Conservation (phyloP, 2,888 invertebrate genomes). For the Acrobasis suavella region DNA sequence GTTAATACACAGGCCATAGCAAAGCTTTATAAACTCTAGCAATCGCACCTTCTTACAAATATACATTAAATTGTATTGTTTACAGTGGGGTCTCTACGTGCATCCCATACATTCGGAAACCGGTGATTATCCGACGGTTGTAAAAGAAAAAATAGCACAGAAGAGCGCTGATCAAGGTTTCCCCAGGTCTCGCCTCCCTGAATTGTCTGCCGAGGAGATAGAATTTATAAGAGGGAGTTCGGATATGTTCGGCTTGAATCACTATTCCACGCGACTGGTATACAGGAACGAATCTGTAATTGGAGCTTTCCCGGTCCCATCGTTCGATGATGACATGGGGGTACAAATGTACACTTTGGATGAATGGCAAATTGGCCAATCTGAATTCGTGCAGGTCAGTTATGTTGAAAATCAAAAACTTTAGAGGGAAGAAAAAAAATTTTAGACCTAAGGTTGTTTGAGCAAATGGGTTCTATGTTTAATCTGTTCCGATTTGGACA, state of each 20-base stretch:
- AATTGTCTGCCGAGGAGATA: conserved; percentile 63
- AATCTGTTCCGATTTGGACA: too few species aligned
- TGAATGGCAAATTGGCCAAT: conserved; percentile 39
- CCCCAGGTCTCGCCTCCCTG: conserved; percentile 61
- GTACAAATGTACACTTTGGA: conserved; percentile 31
- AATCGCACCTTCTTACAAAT: too few species aligned
- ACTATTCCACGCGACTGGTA: conserved; percentile 78
- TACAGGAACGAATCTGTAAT: conserved; percentile 46
- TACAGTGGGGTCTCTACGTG: conserved; percentile 78
- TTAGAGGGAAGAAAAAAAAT: too few species aligned
- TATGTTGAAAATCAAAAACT: not conserved
- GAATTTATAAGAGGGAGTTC: conserved; percentile 49
- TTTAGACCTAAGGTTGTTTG: too few species aligned
- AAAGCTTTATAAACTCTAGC: too few species aligned
- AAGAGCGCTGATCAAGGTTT: conserved; percentile 76
- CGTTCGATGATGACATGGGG: conserved; percentile 41
- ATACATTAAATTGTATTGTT: conserved; percentile 34
- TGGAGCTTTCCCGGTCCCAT: conserved; percentile 37
- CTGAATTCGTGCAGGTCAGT: not conserved
- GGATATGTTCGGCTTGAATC: conserved; percentile 80
- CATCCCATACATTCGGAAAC: conserved; percentile 82
- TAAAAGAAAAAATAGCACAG: conserved; percentile 77
- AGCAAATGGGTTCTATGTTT: too few species aligned
- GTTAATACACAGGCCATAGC: too few species aligned
- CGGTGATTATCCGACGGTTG: conserved; percentile 83